Evolutionary conservation across 2,113 vertebrate genomes (phyloP).

Genomic region (Phycodurus eques): DNA sequence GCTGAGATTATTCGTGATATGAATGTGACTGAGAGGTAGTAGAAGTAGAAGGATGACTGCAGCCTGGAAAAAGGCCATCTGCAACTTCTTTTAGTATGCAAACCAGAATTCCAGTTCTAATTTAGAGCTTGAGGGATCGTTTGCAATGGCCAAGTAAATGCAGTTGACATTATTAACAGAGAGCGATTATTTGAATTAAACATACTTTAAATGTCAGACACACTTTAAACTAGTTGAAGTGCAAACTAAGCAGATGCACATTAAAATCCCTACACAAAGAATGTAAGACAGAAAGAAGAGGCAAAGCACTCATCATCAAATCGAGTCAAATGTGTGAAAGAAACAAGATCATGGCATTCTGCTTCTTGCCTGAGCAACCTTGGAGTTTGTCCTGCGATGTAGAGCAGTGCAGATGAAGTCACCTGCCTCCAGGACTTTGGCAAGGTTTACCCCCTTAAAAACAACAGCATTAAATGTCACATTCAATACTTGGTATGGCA

Average conservation of each 20-base stretch:
- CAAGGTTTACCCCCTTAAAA: slow-evolving; percentile 85
- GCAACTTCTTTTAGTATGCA: not conserved
- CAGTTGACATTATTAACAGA: not conserved
- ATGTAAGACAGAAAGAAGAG: slow-evolving; percentile 28
- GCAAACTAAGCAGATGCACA: slow-evolving; percentile 1
- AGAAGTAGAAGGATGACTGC: not conserved
- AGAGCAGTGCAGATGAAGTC: slow-evolving; percentile 89
- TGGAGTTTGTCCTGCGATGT: slow-evolving; percentile 87
- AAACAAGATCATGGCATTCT: slow-evolving; percentile 37
- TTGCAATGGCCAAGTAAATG: not conserved
- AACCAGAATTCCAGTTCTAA: not conserved
- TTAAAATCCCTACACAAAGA: not conserved
- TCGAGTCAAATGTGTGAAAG: slow-evolving; percentile 1
- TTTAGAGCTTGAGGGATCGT: not conserved
- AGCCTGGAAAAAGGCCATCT: not conserved
- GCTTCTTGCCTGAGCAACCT: slow-evolving; percentile 81
- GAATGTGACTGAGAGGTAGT: not conserved
- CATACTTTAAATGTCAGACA: not conserved
- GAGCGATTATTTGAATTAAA: not conserved
- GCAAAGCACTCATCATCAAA: slow-evolving; percentile 30
- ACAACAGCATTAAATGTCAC: slow-evolving; percentile 2
- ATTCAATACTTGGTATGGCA: not conserved
- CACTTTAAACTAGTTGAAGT: not conserved
- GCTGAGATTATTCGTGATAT: not conserved
- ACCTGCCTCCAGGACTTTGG: slow-evolving; percentile 84